Conservation (phyloP, 2,888 invertebrate species). For the Cheilosia pagana region DNA sequence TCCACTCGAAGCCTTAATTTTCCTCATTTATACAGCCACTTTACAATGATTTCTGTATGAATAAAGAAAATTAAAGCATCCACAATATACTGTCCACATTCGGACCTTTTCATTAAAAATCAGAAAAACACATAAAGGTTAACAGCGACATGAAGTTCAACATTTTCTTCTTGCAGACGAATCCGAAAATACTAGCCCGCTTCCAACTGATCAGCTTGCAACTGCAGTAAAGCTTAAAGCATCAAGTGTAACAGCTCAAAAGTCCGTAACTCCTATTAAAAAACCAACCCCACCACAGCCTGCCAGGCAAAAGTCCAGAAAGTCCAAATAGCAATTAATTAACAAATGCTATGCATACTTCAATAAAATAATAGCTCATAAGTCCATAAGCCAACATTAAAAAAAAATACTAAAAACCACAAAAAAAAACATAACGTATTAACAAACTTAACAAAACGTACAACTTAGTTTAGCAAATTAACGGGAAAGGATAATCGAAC, state of each 20-base stretch:
- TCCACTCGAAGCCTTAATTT: not conserved
- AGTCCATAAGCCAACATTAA: constrained; percentile 49
- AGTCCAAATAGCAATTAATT: constrained; percentile 67
- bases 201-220: constrained; percentile 22
- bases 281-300: constrained; percentile 41
- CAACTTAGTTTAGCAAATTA: constrained; percentile 4
- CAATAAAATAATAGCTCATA: constrained; percentile 57
- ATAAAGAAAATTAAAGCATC: not conserved
- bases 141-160: constrained; percentile 31
- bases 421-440: not conserved
- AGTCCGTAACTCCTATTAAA: constrained; percentile 41
- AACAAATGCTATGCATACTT: constrained; percentile 55
- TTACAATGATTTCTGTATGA: not conserved
- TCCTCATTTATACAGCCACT: not conserved
- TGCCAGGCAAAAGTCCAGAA: constrained; percentile 46
- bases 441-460: constrained; percentile 44
- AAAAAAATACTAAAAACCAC: constrained; percentile 3
- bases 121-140: constrained; percentile 19
- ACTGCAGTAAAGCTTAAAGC: constrained; percentile 23
- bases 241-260: constrained; percentile 23
- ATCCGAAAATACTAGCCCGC: not conserved
- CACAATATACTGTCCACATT: not conserved
- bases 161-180: constrained; percentile 55
- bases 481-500: constrained; percentile 24
- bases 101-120: not conserved